Conservation (phyloP, 2,113 vertebrate species). For the Sylvietta virens region DNA sequence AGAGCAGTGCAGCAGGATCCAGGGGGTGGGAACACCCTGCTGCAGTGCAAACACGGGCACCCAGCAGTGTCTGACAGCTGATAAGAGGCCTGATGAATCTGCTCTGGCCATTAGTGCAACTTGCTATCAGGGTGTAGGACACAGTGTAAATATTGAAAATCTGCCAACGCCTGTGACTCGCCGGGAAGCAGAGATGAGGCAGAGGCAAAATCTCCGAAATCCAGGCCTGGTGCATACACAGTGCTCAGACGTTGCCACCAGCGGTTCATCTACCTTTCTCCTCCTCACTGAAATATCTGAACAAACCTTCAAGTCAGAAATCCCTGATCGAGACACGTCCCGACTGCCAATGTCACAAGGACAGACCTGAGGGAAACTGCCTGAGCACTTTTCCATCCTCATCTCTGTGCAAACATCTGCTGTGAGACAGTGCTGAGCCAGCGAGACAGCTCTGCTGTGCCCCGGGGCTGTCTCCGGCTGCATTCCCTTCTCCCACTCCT, state of each 20-base stretch:
- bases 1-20: fast-evolving
- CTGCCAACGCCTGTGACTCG: neutral
- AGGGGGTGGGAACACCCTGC: neutral
- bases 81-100: neutral
- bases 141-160: neutral
- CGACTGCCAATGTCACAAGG: neutral
- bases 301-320: neutral
- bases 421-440: neutral
- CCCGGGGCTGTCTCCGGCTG: neutral
- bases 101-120: neutral
- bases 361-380: neutral
- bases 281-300: neutral
- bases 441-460: neutral
- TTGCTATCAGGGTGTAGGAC: neutral
- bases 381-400: neutral
- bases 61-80: neutral
- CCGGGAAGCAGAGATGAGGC: neutral
- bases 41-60: neutral
- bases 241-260: neutral
- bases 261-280: neutral
- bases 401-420: neutral
- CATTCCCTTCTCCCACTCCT: neutral
- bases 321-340: neutral
- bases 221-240: neutral
- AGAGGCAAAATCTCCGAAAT: neutral